Percentiles rank a stretch among this genome's conserved stretches.
phyloP scores from a whole-genome alignment of 2,888 invertebrate species.

The Cotesia congregata region DNA sequence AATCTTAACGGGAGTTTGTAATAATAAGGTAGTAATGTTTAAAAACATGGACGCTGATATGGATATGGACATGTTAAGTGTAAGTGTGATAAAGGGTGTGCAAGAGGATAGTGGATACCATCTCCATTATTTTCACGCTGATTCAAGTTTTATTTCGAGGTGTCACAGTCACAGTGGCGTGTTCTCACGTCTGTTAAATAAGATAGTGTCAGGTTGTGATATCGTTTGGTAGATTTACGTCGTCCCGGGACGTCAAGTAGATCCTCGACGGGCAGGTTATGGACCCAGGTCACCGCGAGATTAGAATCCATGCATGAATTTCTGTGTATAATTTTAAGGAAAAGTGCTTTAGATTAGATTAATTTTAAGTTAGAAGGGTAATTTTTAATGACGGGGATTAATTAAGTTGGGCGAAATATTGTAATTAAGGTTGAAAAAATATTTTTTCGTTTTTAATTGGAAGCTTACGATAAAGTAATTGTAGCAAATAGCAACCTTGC shows the following conservation, averaged over 20 bases:
- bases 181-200: conserved; percentile 61
- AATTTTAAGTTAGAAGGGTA: not conserved
- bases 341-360: not conserved
- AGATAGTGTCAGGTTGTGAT: conserved; percentile 63
- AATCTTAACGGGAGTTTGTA: not conserved
- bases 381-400: not conserved
- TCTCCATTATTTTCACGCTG: conserved; percentile 53
- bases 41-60: not conserved
- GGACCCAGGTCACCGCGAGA: conserved; percentile 14
- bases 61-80: not conserved
- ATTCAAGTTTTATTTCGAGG: conserved; percentile 15
- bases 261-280: conserved; percentile 24
- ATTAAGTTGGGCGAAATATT: too few relatives aligned
- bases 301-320: not conserved
- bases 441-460: too few relatives aligned
- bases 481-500: too few relatives aligned
- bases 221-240: conserved; percentile 67
- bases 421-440: too few relatives aligned
- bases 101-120: conserved; percentile 50
- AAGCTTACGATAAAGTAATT: too few relatives aligned
- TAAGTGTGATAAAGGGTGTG: conserved; percentile 23
- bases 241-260: conserved; percentile 38
- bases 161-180: conserved; percentile 56
- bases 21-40: not conserved
- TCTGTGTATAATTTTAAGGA: not conserved